Base-by-base conservation (phyloP, 1,140 invertebrate species). In the Saxidomus purpurata region DNA sequence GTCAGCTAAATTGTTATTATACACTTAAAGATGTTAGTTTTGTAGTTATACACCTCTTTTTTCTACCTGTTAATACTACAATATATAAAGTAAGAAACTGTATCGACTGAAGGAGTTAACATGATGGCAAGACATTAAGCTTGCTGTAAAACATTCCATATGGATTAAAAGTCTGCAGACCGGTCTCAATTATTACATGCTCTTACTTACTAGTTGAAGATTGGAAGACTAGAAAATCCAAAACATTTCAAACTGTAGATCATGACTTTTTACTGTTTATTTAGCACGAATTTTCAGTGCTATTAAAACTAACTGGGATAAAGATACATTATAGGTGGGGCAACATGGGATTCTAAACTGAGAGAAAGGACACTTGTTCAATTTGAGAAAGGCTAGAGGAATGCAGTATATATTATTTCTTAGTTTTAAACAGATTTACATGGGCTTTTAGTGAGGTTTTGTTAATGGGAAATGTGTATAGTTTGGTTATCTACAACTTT, bases 381-480 rank as follows among this genome's bases (percentile, higher is more conserved):
- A 25, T 59, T 22, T n/a, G 55, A 59, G 55, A 25, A 59, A 59
- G 55, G 55, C 19, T 28, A 9, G 55, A 19, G 19, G 22, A 6
- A 59, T 19, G 6, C 25, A 59, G 8, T n/a, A 22, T 19, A 59
- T 9, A 19, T 3, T 19, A 25, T 59, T 59, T 43, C 15, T 8
- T 4, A 43, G 43, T 43, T 43, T 43, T 4, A 43, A 76, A 28
- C 31, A 79, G 31, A 49, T 47, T 52, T 49, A 34, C 28, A 55
- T 49, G 43, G 76, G 43, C 40, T 6, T 28, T 74, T 38, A 47
- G 69, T 38, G n/a, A n/a, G n/a, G 15, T 71, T 15, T 31, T 71
- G 67, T 71, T 71, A 40, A 36, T 71, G 67, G 67, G 67, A 22
- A 38, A 3, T 34, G 40, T 77, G 74, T 52, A 77, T 47, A 63